Percentiles rank a stretch among this genome's conserved stretches.
Conservation (phyloP, 2,888 invertebrate species). For the Sarcophaga carnaria region DNA sequence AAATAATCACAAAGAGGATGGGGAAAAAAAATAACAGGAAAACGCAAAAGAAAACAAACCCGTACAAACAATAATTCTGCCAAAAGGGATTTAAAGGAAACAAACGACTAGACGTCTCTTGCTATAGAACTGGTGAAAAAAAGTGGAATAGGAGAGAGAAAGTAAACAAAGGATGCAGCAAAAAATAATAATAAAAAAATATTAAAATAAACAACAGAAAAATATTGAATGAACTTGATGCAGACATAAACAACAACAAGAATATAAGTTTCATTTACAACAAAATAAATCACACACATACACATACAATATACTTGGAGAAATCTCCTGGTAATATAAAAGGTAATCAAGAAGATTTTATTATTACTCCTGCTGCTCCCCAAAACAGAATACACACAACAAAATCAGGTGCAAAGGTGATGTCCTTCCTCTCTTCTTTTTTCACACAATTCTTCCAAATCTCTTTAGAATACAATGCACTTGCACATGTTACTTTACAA, state of each 20-base stretch:
- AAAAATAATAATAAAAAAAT: neutral
- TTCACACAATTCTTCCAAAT: neutral
- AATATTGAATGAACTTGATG: constrained; percentile 35
- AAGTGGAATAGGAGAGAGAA: constrained; percentile 31
- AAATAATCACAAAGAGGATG: neutral
- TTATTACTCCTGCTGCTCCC: neutral
- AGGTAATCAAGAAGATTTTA: constrained; percentile 49
- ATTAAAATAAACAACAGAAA: constrained; percentile 17
- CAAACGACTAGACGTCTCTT: constrained; percentile 58
- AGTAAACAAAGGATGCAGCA: constrained; percentile 40
- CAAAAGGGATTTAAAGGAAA: constrained; percentile 57
- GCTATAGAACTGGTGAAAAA: constrained; percentile 14
- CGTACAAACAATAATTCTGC: constrained; percentile 55
- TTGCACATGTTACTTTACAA: constrained; percentile 22
- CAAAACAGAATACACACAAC: neutral
- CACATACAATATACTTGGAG: neutral
- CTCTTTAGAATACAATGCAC: constrained; percentile 12
- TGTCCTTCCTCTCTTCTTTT: neutral
- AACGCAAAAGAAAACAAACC: constrained; percentile 8
- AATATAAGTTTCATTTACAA: constrained; percentile 53
- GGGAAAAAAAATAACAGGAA: neutral
- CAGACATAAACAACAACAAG: constrained; percentile 64
- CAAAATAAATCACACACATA: constrained; percentile 41
- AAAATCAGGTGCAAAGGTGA: constrained; percentile 39
- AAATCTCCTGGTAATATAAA: constrained; percentile 46